Conservation (phyloP, 2,113 vertebrate genomes). For the Cacatua alba region DNA sequence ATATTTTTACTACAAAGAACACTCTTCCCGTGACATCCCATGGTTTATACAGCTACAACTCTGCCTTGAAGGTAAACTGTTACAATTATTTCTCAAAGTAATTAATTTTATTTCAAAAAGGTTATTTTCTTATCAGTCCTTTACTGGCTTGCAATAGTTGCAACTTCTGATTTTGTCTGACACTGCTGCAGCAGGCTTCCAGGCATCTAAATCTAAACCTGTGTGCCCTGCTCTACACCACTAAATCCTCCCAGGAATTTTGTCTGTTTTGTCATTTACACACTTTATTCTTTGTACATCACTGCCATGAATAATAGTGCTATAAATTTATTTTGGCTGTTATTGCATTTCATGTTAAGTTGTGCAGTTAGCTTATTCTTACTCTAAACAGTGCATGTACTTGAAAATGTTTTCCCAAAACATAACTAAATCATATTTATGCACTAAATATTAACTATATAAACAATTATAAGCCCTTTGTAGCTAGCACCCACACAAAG, state of each 20-base stretch:
- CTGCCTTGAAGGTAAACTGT: neutral
- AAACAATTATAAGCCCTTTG: neutral
- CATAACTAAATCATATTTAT: neutral
- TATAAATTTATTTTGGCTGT: neutral
- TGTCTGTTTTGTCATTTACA: neutral
- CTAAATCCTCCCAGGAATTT: neutral
- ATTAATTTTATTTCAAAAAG: neutral
- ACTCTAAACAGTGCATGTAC: neutral
- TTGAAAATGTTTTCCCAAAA: neutral
- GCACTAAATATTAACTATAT: neutral
- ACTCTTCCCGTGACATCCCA: neutral
- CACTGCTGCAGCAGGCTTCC: neutral
- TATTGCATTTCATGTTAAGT: neutral
- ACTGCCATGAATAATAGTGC: neutral
- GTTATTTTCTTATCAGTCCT: neutral
- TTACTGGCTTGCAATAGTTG: neutral
- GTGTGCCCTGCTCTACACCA: neutral
- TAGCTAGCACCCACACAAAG: too few relatives aligned
- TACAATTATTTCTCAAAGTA: neutral
- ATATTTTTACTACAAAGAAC: neutral
- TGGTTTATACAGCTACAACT: neutral
- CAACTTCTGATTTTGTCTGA: neutral
- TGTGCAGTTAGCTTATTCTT: neutral
- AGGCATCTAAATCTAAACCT: neutral
- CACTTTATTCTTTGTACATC: accelerated